phyloP scores from a whole-genome alignment of 2,113 vertebrate species.

The Himantopus leucocephalus region DNA sequence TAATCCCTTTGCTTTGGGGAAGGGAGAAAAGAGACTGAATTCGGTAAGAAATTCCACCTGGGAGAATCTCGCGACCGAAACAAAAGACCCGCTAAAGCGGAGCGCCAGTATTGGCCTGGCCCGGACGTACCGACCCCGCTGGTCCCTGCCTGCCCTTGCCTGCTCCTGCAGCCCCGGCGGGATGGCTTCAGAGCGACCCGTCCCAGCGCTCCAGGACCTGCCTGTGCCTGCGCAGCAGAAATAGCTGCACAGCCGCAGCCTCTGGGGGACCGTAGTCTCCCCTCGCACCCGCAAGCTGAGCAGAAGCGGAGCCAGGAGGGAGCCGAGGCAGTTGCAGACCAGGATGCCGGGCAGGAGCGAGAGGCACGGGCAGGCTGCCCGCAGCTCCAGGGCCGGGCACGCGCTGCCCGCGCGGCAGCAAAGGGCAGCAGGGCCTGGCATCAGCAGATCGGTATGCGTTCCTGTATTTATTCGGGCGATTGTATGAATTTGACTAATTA shows the following conservation, averaged over 20 bases:
- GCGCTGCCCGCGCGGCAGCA: neutral
- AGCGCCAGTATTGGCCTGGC: neutral
- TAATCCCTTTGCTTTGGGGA: neutral
- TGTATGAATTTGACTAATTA: constrained; percentile 39
- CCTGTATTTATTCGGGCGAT: constrained; percentile 12
- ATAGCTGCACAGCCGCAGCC: too few species aligned
- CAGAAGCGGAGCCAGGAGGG: rapidly evolving
- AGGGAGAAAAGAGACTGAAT: neutral
- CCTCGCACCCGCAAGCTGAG: neutral
- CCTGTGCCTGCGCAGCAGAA: rapidly evolving
- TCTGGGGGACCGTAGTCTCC: rapidly evolving
- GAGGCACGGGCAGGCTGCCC: neutral
- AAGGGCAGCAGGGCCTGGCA: neutral
- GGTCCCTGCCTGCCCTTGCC: neutral
- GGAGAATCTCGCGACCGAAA: neutral
- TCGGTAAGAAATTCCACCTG: neutral
- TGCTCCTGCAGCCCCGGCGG: rapidly evolving
- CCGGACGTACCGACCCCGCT: rapidly evolving
- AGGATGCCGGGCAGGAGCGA: rapidly evolving
- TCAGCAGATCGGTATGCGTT: neutral
- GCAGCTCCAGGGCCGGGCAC: neutral
- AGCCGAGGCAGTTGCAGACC: neutral
- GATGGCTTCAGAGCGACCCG: rapidly evolving
- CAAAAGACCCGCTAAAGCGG: neutral
- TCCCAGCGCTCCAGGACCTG: neutral